Evolutionary conservation across 2,113 vertebrate species (phyloP).

Genomic region (Mesoclemmys tuberculata): DNA sequence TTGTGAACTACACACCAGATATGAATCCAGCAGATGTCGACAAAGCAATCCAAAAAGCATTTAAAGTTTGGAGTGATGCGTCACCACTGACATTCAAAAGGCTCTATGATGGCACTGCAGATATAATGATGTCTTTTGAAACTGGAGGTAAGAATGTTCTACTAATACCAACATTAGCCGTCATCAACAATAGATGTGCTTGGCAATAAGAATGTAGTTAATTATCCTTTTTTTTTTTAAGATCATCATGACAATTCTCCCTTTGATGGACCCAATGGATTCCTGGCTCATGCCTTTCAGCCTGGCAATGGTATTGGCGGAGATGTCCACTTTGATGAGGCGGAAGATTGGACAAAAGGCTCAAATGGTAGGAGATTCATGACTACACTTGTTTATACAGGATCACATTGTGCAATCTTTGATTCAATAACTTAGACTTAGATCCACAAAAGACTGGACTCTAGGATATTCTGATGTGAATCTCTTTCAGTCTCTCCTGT

Average conservation of each 20-base stretch:
- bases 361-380: constrained; percentile 67
- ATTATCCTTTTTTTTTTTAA: constrained; percentile 42
- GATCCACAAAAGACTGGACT: background rate
- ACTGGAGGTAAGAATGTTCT: constrained; percentile 70
- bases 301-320: constrained; percentile 87
- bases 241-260: constrained; percentile 89
- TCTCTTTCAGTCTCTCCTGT: background rate
- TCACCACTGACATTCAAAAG: constrained; percentile 85
- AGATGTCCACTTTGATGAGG: constrained; percentile 91
- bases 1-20: constrained; percentile 85
- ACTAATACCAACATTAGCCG: fast-evolving
- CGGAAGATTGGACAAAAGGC: constrained; percentile 86
- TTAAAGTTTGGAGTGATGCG: constrained; percentile 85
- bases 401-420: fast-evolving
- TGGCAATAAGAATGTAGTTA: background rate
- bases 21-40: constrained; percentile 80
- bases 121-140: constrained; percentile 90
- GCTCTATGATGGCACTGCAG: constrained; percentile 74
- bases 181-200: background rate
- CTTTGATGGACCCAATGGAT: constrained; percentile 90
- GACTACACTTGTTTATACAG: background rate
- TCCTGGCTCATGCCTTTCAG: constrained; percentile 92
- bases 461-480: background rate
- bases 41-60: constrained; percentile 77
- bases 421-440: background rate